Evolutionary conservation across 2,113 vertebrate genomes (phyloP), one percentile per base, ranked within the genome.

Genomic region (Trinectes maculatus): DNA sequence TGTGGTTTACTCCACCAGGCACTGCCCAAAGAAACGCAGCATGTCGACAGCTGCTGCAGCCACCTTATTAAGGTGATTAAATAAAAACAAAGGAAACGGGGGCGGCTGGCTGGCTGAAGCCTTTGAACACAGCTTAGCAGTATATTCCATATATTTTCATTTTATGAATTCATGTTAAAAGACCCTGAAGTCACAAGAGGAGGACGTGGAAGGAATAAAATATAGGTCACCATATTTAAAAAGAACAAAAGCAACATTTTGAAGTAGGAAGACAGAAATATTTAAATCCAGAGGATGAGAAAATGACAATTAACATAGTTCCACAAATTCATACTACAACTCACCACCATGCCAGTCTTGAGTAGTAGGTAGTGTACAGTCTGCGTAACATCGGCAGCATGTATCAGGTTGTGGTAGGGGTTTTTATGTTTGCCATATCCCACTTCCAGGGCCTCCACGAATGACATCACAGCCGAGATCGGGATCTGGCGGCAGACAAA

Each of bases 341-440:
- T 94, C 88, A 98, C 98, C 85, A 89, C 95, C 82, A 96, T 89
- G 52, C 97, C 97, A 10, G 97, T 98, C 89, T 98, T 98, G 60
- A 97, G 96, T 47, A 99, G 93, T 47, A 99, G 91, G 87, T 96
- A 97, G 87, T 99, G 97, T 8, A 98, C 96, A 0, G 97, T 98
- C 91, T 99, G 98, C 1, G 96, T 98, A 64, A 99, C 96, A 1
- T 99, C 98, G 1, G 98, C 97, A 0, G 98, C 97, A 0, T 99
- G 98, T 81, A 98, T 94, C 63, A 99, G 89, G 74, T 99, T 99
- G 91, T 99, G 98, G 79, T 99, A 99, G 2, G 98, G 98, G 81
- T 99, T 99, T 94, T 97, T 99, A 76, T 99, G 94, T 87, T 99
- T 99, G 88, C 93, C 97, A 92, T 99, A 98, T 54, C 98, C 98